Conservation (phyloP, 2,113 vertebrate genomes). For the Pelecanus crispus region DNA sequence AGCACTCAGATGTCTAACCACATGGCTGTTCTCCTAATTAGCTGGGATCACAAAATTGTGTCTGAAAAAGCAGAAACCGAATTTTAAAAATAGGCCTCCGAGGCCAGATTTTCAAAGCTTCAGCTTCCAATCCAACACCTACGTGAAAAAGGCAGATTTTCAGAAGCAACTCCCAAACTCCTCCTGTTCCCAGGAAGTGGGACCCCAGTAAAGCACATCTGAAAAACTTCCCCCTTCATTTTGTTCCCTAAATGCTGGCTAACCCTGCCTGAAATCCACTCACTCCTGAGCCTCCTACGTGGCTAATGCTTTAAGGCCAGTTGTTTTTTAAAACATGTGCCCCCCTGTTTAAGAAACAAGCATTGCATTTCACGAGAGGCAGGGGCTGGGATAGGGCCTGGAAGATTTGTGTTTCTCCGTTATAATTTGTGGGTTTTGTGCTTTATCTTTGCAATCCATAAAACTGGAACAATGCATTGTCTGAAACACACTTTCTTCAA, state of each 20-base stretch:
- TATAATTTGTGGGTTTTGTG: not conserved
- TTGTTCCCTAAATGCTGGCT: not conserved
- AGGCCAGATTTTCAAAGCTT: slow-evolving; percentile 50
- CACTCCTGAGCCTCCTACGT: not conserved
- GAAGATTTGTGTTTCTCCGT: not conserved
- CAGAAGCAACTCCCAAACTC: slow-evolving; percentile 37
- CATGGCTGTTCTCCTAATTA: slow-evolving; percentile 65
- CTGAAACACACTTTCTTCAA: not conserved
- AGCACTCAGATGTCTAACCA: slow-evolving; percentile 67
- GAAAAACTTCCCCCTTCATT: not conserved
- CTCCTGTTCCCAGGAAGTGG: slow-evolving; percentile 10
- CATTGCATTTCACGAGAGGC: not conserved
- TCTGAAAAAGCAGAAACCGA: slow-evolving; percentile 56
- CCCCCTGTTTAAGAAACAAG: not conserved
- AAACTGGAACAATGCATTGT: slow-evolving; percentile 1
- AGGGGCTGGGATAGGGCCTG: not conserved
- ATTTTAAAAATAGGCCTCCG: slow-evolving; percentile 48
- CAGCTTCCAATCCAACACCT: slow-evolving; percentile 54
- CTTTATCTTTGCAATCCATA: slow-evolving; percentile 14
- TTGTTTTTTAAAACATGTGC: not conserved
- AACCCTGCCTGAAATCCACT: not conserved
- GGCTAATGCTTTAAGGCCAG: not conserved
- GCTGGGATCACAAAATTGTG: slow-evolving; percentile 50
- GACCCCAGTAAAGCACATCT: not conserved
- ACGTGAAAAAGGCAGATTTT: slow-evolving; percentile 49